These are phyloP conservation scores for Sitta europaea DNA, from an alignment of 2,113 vertebrate species.

Conservation along the genomic window DNA sequence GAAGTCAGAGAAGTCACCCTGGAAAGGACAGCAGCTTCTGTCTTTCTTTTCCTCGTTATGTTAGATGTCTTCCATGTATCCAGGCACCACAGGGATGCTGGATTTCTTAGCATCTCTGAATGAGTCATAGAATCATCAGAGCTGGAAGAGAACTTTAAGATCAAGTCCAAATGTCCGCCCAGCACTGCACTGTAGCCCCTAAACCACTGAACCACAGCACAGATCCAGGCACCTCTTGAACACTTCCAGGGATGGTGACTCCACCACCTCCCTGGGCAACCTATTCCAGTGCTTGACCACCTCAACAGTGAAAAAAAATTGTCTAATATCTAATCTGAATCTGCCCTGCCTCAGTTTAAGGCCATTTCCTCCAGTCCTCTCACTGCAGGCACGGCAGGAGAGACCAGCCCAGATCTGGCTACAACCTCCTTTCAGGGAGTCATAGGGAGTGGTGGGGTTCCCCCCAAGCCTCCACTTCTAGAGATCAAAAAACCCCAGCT, in stretches of 20 bases:
- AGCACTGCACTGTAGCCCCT: not conserved
- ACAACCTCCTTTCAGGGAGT: not conserved
- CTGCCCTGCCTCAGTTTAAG: not conserved
- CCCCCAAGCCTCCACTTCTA: not conserved
- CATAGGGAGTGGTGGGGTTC: accelerated
- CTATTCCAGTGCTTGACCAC: not conserved
- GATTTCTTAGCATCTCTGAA: not conserved
- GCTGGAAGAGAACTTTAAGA: not conserved
- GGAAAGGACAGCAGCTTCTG: not conserved
- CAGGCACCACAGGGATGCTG: not conserved
- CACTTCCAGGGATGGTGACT: not conserved
- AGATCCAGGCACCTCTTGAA: not conserved
- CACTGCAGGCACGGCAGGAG: not conserved
- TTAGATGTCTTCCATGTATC: not conserved
- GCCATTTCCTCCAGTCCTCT: not conserved
- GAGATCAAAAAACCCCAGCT: not conserved
- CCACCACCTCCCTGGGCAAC: not conserved
- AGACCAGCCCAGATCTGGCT: accelerated
- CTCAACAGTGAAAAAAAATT: not conserved
- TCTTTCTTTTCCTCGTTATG: not conserved
- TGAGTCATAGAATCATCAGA: not conserved
- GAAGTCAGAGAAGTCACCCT: not conserved
- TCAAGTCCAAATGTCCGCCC: not conserved
- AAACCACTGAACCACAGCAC: not conserved
- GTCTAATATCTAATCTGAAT: not conserved